These are phyloP conservation scores for Campylomormyrus tamandua DNA, from an alignment of 2,113 vertebrate genomes.

Conservation along the genomic window DNA sequence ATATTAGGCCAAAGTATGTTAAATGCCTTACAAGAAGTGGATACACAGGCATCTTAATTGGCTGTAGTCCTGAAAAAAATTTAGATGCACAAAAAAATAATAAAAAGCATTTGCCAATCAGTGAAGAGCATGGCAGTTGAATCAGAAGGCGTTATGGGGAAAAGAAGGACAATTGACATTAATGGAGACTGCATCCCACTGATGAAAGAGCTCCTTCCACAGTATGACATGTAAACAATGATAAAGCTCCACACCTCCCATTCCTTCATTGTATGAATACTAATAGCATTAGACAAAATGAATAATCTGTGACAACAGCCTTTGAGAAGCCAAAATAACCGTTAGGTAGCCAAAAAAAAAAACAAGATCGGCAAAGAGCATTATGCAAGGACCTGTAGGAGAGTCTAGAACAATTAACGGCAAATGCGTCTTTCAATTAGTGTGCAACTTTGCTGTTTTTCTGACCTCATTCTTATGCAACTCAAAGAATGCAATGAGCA, in stretches of 20 bases:
- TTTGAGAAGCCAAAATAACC: not conserved
- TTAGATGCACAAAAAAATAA: not conserved
- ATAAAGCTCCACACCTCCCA: not conserved
- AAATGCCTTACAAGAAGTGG: slow-evolving; percentile 32
- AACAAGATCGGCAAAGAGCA: not conserved
- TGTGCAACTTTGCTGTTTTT: not conserved
- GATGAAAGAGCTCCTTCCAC: not conserved
- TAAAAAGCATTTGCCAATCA: slow-evolving; percentile 19
- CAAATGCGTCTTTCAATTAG: not conserved
- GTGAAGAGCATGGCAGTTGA: not conserved
- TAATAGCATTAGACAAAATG: not conserved
- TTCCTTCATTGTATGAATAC: not conserved
- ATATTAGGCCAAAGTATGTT: slow-evolving; percentile 36
- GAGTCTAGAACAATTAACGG: not conserved
- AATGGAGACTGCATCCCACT: not conserved
- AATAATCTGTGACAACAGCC: not conserved
- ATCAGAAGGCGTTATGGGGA: not conserved
- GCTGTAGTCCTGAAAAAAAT: slow-evolving; percentile 26
- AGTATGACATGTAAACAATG: slow-evolving; percentile 21
- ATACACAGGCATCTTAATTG: slow-evolving; percentile 18
- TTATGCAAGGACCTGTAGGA: not conserved
- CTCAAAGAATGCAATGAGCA: not conserved
- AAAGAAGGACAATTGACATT: slow-evolving; percentile 20
- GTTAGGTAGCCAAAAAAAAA: not conserved
- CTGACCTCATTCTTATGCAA: not conserved